These are phyloP conservation scores for Halcyon smyrnensis DNA, from an alignment of 2,797 vertebrate genomes.

Conservation along the genomic window DNA sequence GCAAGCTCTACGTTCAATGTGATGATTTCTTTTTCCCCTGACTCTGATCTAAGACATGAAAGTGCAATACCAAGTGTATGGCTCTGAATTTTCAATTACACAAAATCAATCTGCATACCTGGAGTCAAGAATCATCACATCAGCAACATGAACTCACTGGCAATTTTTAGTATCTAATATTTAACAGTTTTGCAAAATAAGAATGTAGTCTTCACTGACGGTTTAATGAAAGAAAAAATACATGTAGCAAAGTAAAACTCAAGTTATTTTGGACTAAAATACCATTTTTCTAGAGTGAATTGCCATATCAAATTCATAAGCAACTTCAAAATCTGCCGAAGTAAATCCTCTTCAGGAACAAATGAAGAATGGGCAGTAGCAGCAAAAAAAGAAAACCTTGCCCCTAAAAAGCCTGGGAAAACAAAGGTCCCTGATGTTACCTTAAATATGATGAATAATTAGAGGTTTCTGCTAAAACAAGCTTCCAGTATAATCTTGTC, in stretches of 20 bases:
- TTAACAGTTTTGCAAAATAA: neutral
- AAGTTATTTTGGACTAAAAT: neutral
- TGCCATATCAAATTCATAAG: neutral
- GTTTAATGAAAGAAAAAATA: neutral
- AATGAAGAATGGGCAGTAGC: neutral
- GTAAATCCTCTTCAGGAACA: neutral
- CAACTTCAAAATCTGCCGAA: neutral
- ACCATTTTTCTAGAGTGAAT: neutral
- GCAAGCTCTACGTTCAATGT: neutral
- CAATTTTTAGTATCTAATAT: neutral
- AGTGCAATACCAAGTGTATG: neutral
- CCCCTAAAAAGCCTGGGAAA: neutral
- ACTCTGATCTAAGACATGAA: neutral
- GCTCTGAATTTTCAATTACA: neutral
- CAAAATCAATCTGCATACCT: neutral
- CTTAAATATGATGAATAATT: neutral
- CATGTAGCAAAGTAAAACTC: neutral
- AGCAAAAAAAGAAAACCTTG: neutral
- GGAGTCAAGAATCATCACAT: neutral
- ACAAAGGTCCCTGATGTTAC: neutral
- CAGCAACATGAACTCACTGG: neutral
- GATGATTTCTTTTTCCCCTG: neutral
- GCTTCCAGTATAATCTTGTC: neutral
- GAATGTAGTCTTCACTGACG: neutral
- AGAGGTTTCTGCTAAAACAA: neutral